phyloP scores from a whole-genome alignment of 2,888 invertebrate genomes.

The Mellilla xanthometata region DNA sequence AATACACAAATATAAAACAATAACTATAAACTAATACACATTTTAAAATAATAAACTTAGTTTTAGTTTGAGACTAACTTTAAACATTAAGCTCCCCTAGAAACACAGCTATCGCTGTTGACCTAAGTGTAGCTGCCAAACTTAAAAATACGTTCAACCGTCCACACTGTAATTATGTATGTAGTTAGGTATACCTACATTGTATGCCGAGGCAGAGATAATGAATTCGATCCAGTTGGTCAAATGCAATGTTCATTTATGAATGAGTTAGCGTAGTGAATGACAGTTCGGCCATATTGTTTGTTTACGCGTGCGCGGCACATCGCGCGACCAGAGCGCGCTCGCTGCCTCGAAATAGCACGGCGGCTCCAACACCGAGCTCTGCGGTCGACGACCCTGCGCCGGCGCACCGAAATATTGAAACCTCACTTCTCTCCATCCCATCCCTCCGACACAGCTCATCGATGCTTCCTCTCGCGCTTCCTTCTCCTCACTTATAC shows the following conservation, averaged over 20 bases:
- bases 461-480: conserved; percentile 33
- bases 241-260: conserved; percentile 73
- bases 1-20: no score
- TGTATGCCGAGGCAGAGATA: conserved; percentile 36
- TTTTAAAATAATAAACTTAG: no score
- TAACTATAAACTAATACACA: no score
- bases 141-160: not conserved
- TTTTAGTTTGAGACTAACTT: no score
- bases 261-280: conserved; percentile 81
- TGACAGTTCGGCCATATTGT: conserved; percentile 78
- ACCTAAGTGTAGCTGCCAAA: no score
- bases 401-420: conserved; percentile 77
- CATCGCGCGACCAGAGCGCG: conserved; percentile 51
- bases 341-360: conserved; percentile 77
- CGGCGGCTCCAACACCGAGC: conserved; percentile 63
- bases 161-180: no score
- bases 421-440: conserved; percentile 61
- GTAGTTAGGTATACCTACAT: no score
- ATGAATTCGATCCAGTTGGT: conserved; percentile 63
- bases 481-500: conserved; percentile 27
- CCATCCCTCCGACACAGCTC: conserved; percentile 58
- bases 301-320: conserved; percentile 75
- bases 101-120: no score
- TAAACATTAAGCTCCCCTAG: no score
- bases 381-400: conserved; percentile 76